Percentiles rank a stretch among this genome's conserved stretches.
Conservation (phyloP, 2,113 vertebrate genomes). For the Gobiocypris rarus region DNA sequence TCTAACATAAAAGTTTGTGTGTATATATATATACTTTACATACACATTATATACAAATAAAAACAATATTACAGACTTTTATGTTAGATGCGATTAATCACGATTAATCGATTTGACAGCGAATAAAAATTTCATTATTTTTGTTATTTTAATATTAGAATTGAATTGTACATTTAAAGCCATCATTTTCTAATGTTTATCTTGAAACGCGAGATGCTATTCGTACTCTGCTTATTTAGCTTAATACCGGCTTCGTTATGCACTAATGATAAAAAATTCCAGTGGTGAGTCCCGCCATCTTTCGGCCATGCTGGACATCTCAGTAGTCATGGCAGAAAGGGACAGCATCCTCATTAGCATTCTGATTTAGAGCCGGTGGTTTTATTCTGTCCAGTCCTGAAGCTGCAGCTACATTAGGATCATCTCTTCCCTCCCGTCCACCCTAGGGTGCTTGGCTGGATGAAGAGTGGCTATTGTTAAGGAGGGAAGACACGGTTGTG, state of each 20-base stretch:
- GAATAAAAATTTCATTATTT: too few relatives aligned
- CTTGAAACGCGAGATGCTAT: background rate
- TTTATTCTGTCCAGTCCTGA: constrained; percentile 66
- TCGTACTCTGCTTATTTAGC: background rate
- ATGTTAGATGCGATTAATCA: too few relatives aligned
- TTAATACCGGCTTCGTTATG: background rate
- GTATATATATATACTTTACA: too few relatives aligned
- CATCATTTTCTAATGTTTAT: too few relatives aligned
- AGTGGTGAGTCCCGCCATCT: constrained; percentile 13
- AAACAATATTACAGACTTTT: too few relatives aligned
- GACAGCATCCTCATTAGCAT: constrained; percentile 66
- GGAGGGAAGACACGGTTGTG: constrained; percentile 63
- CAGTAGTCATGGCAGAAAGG: constrained; percentile 51
- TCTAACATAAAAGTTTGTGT: too few relatives aligned
- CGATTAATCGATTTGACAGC: too few relatives aligned
- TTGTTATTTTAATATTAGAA: background rate
- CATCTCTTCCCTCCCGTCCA: constrained; percentile 66
- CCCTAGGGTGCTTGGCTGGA: constrained; percentile 65
- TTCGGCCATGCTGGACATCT: constrained; percentile 12
- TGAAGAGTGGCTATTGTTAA: constrained; percentile 64
- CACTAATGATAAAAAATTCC: background rate
- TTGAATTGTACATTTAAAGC: background rate
- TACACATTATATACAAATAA: too few relatives aligned
- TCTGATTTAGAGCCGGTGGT: constrained; percentile 66
- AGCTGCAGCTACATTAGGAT: constrained; percentile 69